Evolutionary conservation across 2,888 invertebrate species (phyloP).

Genomic region (Druceiella hillmani): DNA sequence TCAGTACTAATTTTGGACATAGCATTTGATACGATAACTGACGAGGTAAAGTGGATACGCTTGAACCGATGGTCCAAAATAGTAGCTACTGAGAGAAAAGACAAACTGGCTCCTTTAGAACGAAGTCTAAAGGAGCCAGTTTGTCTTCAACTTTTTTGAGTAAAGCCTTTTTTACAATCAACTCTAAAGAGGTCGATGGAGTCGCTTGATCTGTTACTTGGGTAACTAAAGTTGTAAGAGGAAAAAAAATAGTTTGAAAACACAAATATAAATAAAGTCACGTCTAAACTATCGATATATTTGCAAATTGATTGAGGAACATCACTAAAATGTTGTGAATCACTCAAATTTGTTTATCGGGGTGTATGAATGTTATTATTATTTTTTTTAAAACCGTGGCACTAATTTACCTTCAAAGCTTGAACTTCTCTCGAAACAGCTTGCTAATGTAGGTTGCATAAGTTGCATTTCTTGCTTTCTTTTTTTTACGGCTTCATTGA

Average conservation of each 20-base stretch:
- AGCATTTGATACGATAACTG: slow-evolving; percentile 22
- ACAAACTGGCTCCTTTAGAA: too few relatives aligned
- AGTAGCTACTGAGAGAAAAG: slow-evolving; percentile 19
- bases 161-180: slow-evolving; percentile 18
- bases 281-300: too few relatives aligned
- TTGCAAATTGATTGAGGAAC: too few relatives aligned
- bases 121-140: slow-evolving; percentile 18
- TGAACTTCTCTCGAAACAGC: slow-evolving; percentile 24
- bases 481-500: slow-evolving; percentile 15
- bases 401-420: slow-evolving; percentile 22
- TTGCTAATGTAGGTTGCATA: slow-evolving; percentile 17
- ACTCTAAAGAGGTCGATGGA: slow-evolving; percentile 20
- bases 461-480: slow-evolving; percentile 18
- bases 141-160: slow-evolving; percentile 15
- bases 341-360: too few relatives aligned
- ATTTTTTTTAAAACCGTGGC: too few relatives aligned
- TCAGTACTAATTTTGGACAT: slow-evolving; percentile 18
- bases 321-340: too few relatives aligned
- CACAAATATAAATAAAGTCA: too few relatives aligned
- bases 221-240: slow-evolving; percentile 19
- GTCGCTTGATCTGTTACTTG: slow-evolving; percentile 21
- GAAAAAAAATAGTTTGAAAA: too few relatives aligned
- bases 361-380: too few relatives aligned
- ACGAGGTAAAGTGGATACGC: slow-evolving; percentile 24
- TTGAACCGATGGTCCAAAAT: slow-evolving; percentile 1